These are phyloP conservation scores for Cynocephalus volans DNA, from an alignment of 2,113 vertebrate genomes.

Conservation along the genomic window DNA sequence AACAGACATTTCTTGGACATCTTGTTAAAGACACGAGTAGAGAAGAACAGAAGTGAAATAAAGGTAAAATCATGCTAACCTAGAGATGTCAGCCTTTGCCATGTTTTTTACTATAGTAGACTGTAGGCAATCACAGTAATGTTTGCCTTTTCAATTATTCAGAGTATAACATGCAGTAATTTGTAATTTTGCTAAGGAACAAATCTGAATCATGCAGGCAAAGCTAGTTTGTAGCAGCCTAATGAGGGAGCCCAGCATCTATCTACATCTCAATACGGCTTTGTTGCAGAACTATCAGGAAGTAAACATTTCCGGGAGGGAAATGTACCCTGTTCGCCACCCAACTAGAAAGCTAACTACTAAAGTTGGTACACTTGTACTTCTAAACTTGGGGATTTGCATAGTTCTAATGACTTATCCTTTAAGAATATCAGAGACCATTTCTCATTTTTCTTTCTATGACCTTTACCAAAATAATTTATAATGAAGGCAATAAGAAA, in stretches of 20 bases:
- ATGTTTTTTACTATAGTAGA: background rate
- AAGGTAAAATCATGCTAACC: background rate
- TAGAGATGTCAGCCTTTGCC: background rate
- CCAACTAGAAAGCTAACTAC: background rate
- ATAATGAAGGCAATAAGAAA: slow-evolving; percentile 48
- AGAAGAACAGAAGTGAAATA: background rate
- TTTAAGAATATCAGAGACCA: background rate
- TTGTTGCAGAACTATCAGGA: background rate
- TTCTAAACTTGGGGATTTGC: background rate
- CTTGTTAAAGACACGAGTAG: background rate
- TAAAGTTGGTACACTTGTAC: background rate
- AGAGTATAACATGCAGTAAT: slow-evolving; percentile 16
- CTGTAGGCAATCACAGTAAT: background rate
- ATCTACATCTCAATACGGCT: background rate
- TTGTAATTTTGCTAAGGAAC: background rate
- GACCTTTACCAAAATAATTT: slow-evolving; percentile 59
- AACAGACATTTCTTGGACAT: slow-evolving; percentile 4
- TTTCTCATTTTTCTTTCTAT: slow-evolving; percentile 1
- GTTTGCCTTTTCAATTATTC: slow-evolving; percentile 18
- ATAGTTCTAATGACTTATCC: slow-evolving; percentile 31
- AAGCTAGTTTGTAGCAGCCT: background rate
- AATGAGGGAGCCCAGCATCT: background rate
- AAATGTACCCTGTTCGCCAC: background rate
- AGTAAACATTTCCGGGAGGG: background rate
- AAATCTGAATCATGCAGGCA: slow-evolving; percentile 2